phyloP scores from a whole-genome alignment of 2,888 invertebrate genomes.

The Eutolmus rufibarbis region DNA sequence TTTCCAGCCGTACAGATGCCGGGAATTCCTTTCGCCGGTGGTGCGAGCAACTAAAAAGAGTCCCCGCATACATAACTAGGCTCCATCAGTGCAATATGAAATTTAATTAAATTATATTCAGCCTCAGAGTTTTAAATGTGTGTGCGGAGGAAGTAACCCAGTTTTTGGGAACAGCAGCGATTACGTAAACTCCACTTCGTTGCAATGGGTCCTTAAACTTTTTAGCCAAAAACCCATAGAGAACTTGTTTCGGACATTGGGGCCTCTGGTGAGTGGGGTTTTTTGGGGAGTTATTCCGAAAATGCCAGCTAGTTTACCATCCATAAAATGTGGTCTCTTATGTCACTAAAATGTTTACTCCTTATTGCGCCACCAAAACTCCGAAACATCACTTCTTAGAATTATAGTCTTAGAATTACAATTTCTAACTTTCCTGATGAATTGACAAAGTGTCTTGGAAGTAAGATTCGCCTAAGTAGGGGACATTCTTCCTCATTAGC shows the following conservation, averaged over 20 bases:
- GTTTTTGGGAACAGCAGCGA: neutral
- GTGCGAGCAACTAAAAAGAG: neutral
- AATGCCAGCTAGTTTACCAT: neutral
- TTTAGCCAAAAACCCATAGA: neutral
- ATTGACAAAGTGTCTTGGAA: neutral
- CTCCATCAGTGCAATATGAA: constrained; percentile 20
- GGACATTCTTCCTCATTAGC: neutral
- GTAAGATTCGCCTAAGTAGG: neutral
- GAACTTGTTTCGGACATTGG: neutral
- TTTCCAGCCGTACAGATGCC: neutral
- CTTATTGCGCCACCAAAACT: neutral
- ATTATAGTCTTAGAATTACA: neutral
- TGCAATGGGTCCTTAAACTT: neutral
- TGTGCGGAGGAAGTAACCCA: neutral
- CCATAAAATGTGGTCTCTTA: neutral
- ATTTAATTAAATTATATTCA: constrained; percentile 17
- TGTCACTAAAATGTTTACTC: neutral
- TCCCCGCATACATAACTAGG: neutral
- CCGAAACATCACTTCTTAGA: neutral
- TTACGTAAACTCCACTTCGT: neutral
- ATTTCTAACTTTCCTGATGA: neutral
- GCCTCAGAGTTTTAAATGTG: neutral
- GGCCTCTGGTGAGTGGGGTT: neutral
- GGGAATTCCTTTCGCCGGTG: neutral
- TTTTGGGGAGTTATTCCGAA: neutral